Percentiles rank a stretch among this genome's conserved stretches.
Evolutionary conservation across 1,140 invertebrate genomes (phyloP).

Genomic region (Teleopsis dalmanni): DNA sequence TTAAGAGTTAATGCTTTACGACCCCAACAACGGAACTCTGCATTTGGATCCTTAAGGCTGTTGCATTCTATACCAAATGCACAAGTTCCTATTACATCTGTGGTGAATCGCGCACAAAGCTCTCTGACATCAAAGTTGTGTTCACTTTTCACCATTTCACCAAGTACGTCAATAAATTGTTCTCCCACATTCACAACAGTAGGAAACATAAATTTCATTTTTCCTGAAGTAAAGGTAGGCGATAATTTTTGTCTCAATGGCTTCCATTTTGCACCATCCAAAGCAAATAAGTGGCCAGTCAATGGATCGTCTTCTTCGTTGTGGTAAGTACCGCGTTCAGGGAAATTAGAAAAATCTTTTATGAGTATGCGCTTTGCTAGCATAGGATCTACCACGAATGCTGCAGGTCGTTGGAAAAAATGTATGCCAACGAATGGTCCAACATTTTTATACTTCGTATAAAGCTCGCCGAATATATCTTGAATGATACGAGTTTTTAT

Average conservation of each 20-base stretch:
- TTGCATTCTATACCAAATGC: constrained; percentile 50
- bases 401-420: constrained; percentile 17
- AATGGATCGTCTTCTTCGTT: constrained; percentile 49
- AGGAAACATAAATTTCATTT: constrained; percentile 51
- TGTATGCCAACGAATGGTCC: constrained; percentile 25
- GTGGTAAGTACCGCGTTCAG: constrained; percentile 45
- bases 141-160: constrained; percentile 6
- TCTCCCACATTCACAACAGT: constrained; percentile 34
- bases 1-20: constrained; percentile 19
- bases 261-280: constrained; percentile 49
- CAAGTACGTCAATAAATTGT: constrained; percentile 25
- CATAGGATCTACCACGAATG: constrained; percentile 25
- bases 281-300: constrained; percentile 46
- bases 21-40: constrained; percentile 45
- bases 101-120: constrained; percentile 52
- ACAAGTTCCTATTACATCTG: constrained; percentile 51
- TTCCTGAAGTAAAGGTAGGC: constrained; percentile 52
- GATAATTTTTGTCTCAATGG: constrained; percentile 48
- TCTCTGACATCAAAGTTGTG: constrained; percentile 49
- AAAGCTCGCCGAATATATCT: constrained; percentile 19
- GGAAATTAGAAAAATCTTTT: constrained; percentile 35
- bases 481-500: background rate
- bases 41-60: constrained; percentile 42
- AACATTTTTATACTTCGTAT: constrained; percentile 30
- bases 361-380: constrained; percentile 32